These are phyloP conservation scores for Gambusia affinis DNA, from an alignment of 2,113 vertebrate genomes.

Conservation along the genomic window DNA sequence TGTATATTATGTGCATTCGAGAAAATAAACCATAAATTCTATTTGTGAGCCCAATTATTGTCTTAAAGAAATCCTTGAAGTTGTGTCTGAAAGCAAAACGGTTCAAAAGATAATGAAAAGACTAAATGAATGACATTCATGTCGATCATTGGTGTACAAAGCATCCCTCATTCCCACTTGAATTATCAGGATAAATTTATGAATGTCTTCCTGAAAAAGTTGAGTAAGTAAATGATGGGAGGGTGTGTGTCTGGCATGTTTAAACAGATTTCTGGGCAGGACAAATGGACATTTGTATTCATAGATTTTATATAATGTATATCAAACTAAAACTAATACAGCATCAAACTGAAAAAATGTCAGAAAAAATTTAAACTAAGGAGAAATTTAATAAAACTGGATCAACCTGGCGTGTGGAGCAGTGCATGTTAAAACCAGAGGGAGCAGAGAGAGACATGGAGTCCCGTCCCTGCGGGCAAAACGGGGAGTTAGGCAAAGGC, in stretches of 20 bases:
- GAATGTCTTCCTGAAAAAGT: neutral
- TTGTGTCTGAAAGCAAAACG: neutral
- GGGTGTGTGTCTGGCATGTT: conserved; percentile 11
- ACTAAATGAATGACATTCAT: neutral
- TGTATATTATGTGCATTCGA: neutral
- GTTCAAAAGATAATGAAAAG: neutral
- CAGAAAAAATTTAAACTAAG: conserved; percentile 40
- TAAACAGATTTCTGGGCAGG: conserved; percentile 68
- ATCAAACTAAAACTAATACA: conserved; percentile 85
- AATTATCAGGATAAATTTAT: neutral
- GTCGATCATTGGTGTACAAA: neutral
- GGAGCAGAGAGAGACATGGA: conserved; percentile 1
- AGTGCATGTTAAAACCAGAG: conserved; percentile 63
- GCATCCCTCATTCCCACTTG: neutral
- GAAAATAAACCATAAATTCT: neutral
- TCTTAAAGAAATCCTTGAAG: neutral
- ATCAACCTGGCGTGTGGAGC: conserved; percentile 30
- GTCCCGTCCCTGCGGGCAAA: conserved; percentile 12
- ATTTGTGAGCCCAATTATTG: neutral
- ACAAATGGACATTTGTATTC: conserved; percentile 77
- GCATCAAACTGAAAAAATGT: conserved; percentile 80
- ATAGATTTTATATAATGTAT: conserved; percentile 84
- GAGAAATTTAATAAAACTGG: conserved; percentile 41
- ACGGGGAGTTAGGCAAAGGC: neutral
- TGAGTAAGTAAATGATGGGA: neutral